Percentiles rank a stretch among this genome's conserved stretches.
These are phyloP conservation scores for Alosa sapidissima DNA, from an alignment of 2,797 vertebrate genomes.

Conservation along the genomic window DNA sequence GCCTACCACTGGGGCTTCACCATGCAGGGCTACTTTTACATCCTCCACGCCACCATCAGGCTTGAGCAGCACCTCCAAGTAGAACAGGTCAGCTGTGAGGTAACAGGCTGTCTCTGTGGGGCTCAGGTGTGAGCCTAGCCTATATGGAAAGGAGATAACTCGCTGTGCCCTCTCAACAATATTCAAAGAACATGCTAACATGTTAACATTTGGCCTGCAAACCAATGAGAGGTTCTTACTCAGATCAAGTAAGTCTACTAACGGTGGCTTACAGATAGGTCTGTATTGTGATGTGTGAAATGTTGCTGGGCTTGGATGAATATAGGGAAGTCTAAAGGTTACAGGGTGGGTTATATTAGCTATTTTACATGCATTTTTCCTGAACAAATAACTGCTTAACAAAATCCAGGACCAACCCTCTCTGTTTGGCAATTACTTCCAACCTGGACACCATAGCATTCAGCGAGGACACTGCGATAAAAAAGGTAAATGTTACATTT, in stretches of 20 bases:
- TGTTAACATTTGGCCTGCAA: too few relatives aligned
- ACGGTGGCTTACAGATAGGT: too few relatives aligned
- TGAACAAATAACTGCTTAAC: neutral
- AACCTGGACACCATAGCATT: slow-evolving; percentile 71
- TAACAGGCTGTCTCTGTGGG: slow-evolving; percentile 79
- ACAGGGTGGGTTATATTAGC: neutral
- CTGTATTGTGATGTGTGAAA: too few relatives aligned
- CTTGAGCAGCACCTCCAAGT: slow-evolving; percentile 81
- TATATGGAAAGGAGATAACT: slow-evolving; percentile 46
- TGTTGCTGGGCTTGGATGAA: too few relatives aligned
- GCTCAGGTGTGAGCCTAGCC: slow-evolving; percentile 76
- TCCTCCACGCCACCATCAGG: slow-evolving; percentile 71
- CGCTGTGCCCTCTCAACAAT: too few relatives aligned
- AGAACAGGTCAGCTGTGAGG: slow-evolving; percentile 84
- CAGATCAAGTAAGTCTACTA: too few relatives aligned
- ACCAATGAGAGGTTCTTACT: too few relatives aligned
- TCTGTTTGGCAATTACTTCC: slow-evolving; percentile 78
- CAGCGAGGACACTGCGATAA: slow-evolving; percentile 71
- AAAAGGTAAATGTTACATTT: slow-evolving; percentile 49
- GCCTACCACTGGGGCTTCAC: slow-evolving; percentile 76
- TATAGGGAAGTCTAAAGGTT: neutral
- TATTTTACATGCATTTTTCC: neutral
- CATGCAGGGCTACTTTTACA: slow-evolving; percentile 80
- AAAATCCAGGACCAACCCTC: slow-evolving; percentile 68
- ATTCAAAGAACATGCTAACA: too few relatives aligned